Percentiles rank a stretch among this genome's conserved stretches.
Evolutionary conservation across 2,888 invertebrate genomes (phyloP).

Genomic region (Seira ritae): DNA sequence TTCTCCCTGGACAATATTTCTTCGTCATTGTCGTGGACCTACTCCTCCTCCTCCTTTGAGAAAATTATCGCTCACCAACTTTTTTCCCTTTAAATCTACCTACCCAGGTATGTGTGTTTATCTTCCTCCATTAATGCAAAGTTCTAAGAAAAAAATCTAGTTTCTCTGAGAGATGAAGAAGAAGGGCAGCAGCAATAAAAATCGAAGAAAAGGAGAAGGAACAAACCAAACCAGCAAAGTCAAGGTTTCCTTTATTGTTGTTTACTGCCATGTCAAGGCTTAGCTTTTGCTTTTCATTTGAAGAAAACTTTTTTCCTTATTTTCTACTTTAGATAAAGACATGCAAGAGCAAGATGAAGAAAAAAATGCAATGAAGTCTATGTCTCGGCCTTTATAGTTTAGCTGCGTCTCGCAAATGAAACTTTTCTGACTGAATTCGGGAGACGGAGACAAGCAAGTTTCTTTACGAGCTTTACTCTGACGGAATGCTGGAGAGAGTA

Average conservation of each 20-base stretch:
- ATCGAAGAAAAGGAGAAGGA: not conserved
- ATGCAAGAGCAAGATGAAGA: constrained; percentile 17
- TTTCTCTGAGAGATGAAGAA: constrained; percentile 14
- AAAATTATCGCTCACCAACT: constrained; percentile 13
- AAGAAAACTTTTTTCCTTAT: not conserved
- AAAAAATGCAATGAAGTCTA: constrained; percentile 1
- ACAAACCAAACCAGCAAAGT: constrained; percentile 6
- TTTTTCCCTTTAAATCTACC: constrained; percentile 15
- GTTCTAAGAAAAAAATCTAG: constrained; percentile 12
- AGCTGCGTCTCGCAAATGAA: not conserved
- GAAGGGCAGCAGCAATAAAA: not conserved
- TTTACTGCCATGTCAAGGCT: not conserved
- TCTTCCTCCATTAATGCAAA: too few relatives aligned
- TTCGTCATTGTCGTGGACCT: constrained; percentile 32
- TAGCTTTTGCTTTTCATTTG: constrained; percentile 1
- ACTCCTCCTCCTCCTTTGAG: constrained; percentile 15
- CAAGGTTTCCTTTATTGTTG: constrained; percentile 35
- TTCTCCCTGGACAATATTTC: constrained; percentile 25
- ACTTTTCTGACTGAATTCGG: not conserved
- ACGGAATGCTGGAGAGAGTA: not conserved
- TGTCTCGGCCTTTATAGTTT: not conserved
- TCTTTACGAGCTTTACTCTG: constrained; percentile 13
- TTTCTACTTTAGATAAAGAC: constrained; percentile 23
- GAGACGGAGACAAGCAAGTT: constrained; percentile 19
- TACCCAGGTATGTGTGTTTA: not conserved